Conservation (phyloP, 2,888 invertebrate genomes). For the Mythimna vitellina region DNA sequence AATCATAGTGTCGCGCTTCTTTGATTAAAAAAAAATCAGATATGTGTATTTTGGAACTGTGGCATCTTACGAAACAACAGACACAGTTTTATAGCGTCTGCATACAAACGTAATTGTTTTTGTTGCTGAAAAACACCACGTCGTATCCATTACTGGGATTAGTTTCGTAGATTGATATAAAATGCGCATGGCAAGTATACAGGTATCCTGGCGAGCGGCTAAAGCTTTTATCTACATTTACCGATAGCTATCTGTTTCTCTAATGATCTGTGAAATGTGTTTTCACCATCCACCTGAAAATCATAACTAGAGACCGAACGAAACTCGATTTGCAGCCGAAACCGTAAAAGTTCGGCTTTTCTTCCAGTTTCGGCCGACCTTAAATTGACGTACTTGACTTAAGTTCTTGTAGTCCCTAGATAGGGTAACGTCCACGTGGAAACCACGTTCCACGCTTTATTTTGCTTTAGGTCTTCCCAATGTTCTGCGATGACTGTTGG, state of each 20-base stretch:
- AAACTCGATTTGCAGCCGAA: no score
- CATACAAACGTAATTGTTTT: slow-evolving; percentile 60
- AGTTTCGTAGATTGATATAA: slow-evolving; percentile 64
- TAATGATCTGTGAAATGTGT: slow-evolving; percentile 31
- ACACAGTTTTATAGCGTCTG: slow-evolving; percentile 62
- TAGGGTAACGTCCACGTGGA: no score
- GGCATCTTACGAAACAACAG: slow-evolving; percentile 32
- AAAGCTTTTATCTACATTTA: slow-evolving; percentile 34
- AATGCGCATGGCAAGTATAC: slow-evolving; percentile 64
- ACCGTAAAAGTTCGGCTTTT: no score
- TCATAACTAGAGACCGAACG: neutral
- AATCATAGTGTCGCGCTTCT: no score
- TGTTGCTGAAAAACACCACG: slow-evolving; percentile 39
- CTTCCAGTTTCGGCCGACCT: no score
- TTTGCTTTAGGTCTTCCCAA: no score
- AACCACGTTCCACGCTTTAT: no score
- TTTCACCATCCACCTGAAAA: slow-evolving; percentile 13
- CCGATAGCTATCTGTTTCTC: slow-evolving; percentile 20
- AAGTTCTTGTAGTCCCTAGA: no score
- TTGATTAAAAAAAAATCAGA: neutral
- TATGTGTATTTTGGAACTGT: slow-evolving; percentile 25
- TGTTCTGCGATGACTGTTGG: no score
- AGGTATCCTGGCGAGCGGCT: slow-evolving; percentile 29
- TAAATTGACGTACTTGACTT: no score
- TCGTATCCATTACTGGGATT: slow-evolving; percentile 66